Conservation (phyloP, 2,113 vertebrate genomes). For the Atherinomorus stipes region DNA sequence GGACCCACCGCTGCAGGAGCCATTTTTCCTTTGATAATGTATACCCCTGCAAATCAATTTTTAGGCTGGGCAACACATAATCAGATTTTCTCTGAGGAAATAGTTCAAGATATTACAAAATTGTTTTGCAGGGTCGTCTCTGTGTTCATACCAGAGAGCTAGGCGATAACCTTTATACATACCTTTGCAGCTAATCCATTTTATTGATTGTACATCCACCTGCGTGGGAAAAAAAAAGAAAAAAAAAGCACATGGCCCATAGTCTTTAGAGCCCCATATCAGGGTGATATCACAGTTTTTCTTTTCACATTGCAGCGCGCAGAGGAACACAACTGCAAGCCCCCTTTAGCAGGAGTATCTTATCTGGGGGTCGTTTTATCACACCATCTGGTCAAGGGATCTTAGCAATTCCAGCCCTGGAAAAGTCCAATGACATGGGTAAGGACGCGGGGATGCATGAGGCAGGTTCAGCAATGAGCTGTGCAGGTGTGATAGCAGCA, state of each 20-base stretch:
- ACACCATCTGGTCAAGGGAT: constrained; percentile 61
- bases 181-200: constrained; percentile 82
- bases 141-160: constrained; percentile 68
- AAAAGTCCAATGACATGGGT: constrained; percentile 65
- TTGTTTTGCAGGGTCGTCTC: constrained; percentile 73
- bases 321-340: constrained; percentile 51
- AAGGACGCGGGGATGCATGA: constrained; percentile 52
- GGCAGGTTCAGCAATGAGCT: constrained; percentile 27
- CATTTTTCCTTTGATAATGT: constrained; percentile 64
- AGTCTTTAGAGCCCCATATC: constrained; percentile 73
- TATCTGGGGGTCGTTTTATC: constrained; percentile 75
- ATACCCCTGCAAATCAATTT: constrained; percentile 72
- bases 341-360: constrained; percentile 61
- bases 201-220: constrained; percentile 82
- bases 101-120: constrained; percentile 72
- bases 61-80: constrained; percentile 60
- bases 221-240: constrained; percentile 38
- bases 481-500: background rate
- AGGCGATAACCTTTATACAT: constrained; percentile 81
- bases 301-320: constrained; percentile 60
- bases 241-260: constrained; percentile 39
- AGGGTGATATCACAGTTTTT: constrained; percentile 70
- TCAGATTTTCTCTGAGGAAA: constrained; percentile 75
- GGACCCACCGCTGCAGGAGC: constrained; percentile 20
- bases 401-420: constrained; percentile 59